Conservation (phyloP, 92 coral and sea anemone species). For the Bergia sp. region DNA sequence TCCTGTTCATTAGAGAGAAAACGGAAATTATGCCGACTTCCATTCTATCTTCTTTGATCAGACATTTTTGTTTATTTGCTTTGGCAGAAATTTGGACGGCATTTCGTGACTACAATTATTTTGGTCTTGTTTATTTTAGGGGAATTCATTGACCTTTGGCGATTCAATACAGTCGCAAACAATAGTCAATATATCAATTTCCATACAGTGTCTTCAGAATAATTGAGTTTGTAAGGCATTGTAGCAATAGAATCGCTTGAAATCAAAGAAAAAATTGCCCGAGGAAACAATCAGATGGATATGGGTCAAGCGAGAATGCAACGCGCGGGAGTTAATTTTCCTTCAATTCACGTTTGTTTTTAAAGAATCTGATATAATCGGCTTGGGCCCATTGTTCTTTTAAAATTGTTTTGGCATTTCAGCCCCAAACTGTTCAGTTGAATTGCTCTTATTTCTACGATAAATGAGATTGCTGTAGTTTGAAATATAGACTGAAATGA, state of each 20-base stretch:
- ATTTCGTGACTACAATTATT: conserved; percentile 34
- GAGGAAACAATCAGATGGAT: neutral
- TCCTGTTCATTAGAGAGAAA: conserved; percentile 20
- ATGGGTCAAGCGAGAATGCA: neutral
- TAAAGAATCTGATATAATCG: too few species aligned
- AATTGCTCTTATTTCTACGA: too few species aligned
- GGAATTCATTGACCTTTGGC: conserved; percentile 7
- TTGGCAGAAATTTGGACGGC: conserved; percentile 20
- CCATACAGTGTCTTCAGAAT: neutral
- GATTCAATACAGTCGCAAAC: conserved; percentile 4
- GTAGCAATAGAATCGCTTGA: neutral
- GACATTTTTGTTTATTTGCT: conserved; percentile 6
- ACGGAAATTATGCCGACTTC: conserved; percentile 9
- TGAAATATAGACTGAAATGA: too few species aligned
- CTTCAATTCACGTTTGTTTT: neutral
- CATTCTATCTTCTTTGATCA: neutral
- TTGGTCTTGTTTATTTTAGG: conserved; percentile 29
- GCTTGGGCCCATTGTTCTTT: too few species aligned
- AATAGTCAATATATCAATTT: conserved; percentile 10
- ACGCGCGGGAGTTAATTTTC: neutral
- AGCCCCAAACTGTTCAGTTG: neutral
- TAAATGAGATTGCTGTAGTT: too few species aligned
- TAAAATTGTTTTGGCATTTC: neutral
- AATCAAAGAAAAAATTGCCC: neutral
- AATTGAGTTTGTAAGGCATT: conserved; percentile 1